Base-by-base conservation (phyloP, 2,888 invertebrate species). In the Standfussiana lucernea region DNA sequence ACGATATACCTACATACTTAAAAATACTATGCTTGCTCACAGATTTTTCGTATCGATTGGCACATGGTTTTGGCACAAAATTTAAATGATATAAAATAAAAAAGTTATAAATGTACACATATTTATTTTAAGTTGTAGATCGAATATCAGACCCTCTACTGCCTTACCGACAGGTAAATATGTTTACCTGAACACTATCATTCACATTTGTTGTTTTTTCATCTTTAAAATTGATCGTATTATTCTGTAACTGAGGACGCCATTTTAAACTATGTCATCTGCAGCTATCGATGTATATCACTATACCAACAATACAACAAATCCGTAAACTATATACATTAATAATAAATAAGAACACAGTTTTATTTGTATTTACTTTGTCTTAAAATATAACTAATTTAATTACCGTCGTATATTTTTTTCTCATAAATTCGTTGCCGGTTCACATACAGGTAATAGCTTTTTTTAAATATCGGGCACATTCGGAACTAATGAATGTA, bases 391-490 rank as follows among this genome's bases (percentile, higher is more conserved):
- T 32, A 18, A 66, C 47, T 79, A 79, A 47, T 56, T 21, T n/a
- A 71, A 11, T 78, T 77, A 82, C 40, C n/a, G 40, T 86, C 77
- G 82, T 84, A 82, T 85, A 0, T 18, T 84, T 69, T 66, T 75
- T 68, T 73, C 47, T 53, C 37, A 15, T 82, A 82, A 86, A 87
- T 86, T 86, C 86, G 86, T 86, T 87, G 86, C 85, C 70, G 83
- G 69, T 81, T 79, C 8, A 80, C 62, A 64, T 82, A 45, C 32
- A 53, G 15, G 40, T 72, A 61, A 45, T 5, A 21, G 3, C 21
- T 59, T 40, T 50, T 40, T 24, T 37, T 65, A 28, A 37, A 15
- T 32, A 32, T n/a, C 15, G 42, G 24, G 15, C 13, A 35, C 61
- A 76, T 62, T 77, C 3, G 1, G 15, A 21, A 62, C 24, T 50